Conservation (phyloP, 2,797 vertebrate genomes). For the Pantherophis alleghaniensis region DNA sequence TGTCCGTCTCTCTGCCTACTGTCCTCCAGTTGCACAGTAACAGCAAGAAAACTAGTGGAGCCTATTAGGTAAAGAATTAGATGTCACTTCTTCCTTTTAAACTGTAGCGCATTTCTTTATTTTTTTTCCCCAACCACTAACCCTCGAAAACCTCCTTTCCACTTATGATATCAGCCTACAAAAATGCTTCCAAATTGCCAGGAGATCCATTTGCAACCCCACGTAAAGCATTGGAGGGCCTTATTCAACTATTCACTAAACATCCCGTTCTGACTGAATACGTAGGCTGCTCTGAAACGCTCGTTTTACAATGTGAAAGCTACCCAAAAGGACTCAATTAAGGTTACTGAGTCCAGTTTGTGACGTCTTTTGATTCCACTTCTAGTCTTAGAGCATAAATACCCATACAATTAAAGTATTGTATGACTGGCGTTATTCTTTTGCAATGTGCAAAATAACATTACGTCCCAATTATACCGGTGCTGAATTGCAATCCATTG, state of each 20-base stretch:
- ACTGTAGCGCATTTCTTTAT: conserved; percentile 43
- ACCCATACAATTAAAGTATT: conserved; percentile 21
- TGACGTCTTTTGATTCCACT: conserved; percentile 47
- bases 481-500: conserved; percentile 38
- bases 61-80: conserved; percentile 23
- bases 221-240: conserved; percentile 6
- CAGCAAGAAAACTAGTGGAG: conserved; percentile 21
- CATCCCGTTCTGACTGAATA: conserved; percentile 36
- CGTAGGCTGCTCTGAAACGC: conserved; percentile 28
- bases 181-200: conserved; percentile 49
- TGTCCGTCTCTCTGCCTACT: conserved; percentile 14
- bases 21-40: conserved; percentile 17
- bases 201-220: conserved; percentile 6
- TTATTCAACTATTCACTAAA: conserved; percentile 42
- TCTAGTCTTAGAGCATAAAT: conserved; percentile 24
- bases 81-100: conserved; percentile 52
- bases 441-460: conserved; percentile 47
- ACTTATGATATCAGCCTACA: conserved; percentile 63
- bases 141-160: conserved; percentile 46
- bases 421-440: conserved; percentile 19
- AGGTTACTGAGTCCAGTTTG: conserved; percentile 43
- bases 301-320: conserved; percentile 31
- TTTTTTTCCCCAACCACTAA: conserved; percentile 13
- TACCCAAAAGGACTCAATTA: conserved; percentile 38
- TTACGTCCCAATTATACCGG: conserved; percentile 35